Conservation (phyloP, 2,113 vertebrate genomes). For the Oryzias javanicus region DNA sequence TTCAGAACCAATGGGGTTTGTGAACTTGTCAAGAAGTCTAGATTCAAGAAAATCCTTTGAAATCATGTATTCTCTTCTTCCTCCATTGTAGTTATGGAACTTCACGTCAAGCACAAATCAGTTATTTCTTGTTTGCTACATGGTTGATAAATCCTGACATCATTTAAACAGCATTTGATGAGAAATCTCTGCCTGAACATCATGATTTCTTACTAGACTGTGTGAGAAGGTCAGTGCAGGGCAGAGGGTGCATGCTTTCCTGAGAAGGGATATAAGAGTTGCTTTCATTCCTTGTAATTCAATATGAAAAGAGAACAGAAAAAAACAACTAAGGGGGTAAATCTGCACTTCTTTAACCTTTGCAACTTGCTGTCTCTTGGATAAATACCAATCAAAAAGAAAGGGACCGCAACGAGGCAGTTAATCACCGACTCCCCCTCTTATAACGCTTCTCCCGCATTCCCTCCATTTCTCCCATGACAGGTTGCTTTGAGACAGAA, state of each 20-base stretch:
- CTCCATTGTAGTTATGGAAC: too few relatives aligned
- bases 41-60: too few relatives aligned
- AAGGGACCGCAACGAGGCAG: slow-evolving; percentile 55
- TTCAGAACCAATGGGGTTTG: too few relatives aligned
- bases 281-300: slow-evolving; percentile 60
- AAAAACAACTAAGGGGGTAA: slow-evolving; percentile 28
- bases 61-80: too few relatives aligned
- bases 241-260: slow-evolving; percentile 38
- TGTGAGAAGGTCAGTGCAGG: background rate
- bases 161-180: too few relatives aligned
- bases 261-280: slow-evolving; percentile 67
- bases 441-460: slow-evolving; percentile 37
- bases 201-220: background rate
- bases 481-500: slow-evolving; percentile 74
- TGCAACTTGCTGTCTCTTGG: slow-evolving; percentile 24
- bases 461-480: slow-evolving; percentile 60
- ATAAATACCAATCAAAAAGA: slow-evolving; percentile 39
- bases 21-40: too few relatives aligned
- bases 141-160: too few relatives aligned
- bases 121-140: too few relatives aligned
- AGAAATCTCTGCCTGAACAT: too few relatives aligned
- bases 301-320: slow-evolving; percentile 49
- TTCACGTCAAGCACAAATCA: too few relatives aligned
- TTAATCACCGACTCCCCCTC: slow-evolving; percentile 57
- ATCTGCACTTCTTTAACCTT: slow-evolving; percentile 26